These are phyloP conservation scores for Clostera curtula DNA, from an alignment of 2,888 invertebrate species.

Conservation along the genomic window DNA sequence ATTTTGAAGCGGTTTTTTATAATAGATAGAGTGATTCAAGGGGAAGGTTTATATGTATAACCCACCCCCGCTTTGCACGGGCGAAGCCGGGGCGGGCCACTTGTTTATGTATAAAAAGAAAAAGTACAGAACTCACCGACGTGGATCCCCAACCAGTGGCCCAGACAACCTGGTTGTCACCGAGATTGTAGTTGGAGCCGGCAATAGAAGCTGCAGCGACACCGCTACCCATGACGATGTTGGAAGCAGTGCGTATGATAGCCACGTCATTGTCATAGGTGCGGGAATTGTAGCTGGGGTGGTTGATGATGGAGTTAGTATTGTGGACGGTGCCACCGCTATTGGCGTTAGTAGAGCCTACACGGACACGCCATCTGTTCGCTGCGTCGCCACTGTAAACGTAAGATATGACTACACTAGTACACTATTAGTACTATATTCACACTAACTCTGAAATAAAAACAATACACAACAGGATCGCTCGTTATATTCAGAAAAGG, in stretches of 20 bases:
- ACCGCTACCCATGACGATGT: slow-evolving; percentile 2
- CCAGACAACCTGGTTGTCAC: slow-evolving; percentile 36
- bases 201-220: slow-evolving; percentile 11
- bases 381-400: slow-evolving; percentile 22
- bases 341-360: slow-evolving; percentile 29
- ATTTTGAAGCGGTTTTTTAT: too few relatives aligned
- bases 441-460: too few relatives aligned
- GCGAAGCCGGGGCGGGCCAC: too few relatives aligned
- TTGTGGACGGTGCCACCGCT: slow-evolving; percentile 30
- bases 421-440: too few relatives aligned
- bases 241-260: slow-evolving; percentile 18
- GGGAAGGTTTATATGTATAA: too few relatives aligned
- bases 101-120: not conserved
- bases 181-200: slow-evolving; percentile 31
- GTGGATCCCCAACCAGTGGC: slow-evolving; percentile 46
- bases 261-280: slow-evolving; percentile 28
- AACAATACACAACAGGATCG: too few relatives aligned
- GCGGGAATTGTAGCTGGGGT: slow-evolving; percentile 21
- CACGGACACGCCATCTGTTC: slow-evolving; percentile 23
- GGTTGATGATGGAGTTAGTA: slow-evolving; percentile 15
- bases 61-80: too few relatives aligned
- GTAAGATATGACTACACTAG: too few relatives aligned
- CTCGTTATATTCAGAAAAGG: too few relatives aligned
- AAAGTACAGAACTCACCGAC: slow-evolving; percentile 24
- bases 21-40: too few relatives aligned